phyloP scores from a whole-genome alignment of 2,888 invertebrate species.

The Atethmia centrago region DNA sequence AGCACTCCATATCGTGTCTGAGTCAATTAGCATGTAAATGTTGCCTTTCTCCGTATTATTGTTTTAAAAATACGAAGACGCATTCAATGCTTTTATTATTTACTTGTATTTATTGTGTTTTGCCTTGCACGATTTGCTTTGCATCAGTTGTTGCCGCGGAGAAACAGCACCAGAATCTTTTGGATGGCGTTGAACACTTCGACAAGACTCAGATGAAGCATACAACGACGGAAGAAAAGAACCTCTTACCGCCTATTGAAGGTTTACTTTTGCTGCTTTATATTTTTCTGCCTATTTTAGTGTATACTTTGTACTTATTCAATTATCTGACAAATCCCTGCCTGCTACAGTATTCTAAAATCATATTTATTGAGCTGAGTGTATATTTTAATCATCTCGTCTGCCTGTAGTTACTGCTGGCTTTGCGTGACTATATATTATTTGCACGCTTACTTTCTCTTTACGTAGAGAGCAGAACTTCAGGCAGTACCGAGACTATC shows the following conservation, averaged over 20 bases:
- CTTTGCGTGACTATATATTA: conserved; percentile 48
- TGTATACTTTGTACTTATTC: conserved; percentile 28
- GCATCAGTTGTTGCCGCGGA: conserved; percentile 93
- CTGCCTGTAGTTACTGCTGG: conserved; percentile 23
- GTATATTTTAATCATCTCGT: neutral
- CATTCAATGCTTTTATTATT: conserved; percentile 62
- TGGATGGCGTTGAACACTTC: conserved; percentile 93
- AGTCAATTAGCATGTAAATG: conserved; percentile 64
- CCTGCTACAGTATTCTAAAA: conserved; percentile 10
- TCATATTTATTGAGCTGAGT: neutral
- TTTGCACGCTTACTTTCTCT: conserved; percentile 48
- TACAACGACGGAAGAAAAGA: conserved; percentile 94
- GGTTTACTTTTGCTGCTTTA: conserved; percentile 87
- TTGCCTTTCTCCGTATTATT: conserved; percentile 53
- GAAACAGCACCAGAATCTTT: conserved; percentile 93
- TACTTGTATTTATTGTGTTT: conserved; percentile 66
- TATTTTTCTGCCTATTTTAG: conserved; percentile 40
- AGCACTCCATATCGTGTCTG: conserved; percentile 46
- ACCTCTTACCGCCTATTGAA: conserved; percentile 93
- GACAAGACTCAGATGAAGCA: conserved; percentile 94
- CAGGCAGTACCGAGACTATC: conserved; percentile 3
- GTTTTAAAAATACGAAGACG: conserved; percentile 42
- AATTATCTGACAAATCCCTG: conserved; percentile 11
- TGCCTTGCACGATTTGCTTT: conserved; percentile 86
- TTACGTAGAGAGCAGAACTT: conserved; percentile 16